Base-by-base conservation (phyloP, 2,888 invertebrate species). In the Nomada goodeniana region DNA sequence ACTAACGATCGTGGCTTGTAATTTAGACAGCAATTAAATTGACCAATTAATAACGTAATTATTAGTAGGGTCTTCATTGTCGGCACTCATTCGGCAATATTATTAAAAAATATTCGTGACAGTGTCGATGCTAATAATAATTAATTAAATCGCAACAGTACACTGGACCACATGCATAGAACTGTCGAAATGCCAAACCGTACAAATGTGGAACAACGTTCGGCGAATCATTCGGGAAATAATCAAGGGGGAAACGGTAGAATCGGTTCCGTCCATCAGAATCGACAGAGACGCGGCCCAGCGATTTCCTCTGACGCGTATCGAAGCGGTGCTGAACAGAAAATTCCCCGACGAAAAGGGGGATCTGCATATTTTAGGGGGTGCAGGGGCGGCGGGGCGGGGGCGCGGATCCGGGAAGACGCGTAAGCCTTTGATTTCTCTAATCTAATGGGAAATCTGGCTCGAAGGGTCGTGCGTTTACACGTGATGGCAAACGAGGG, bases 391-490 rank as follows among this genome's bases (percentile, higher is more conserved):
- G 15, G 47, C 18, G 2, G n/a, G 47, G 61, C n/a, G 11, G 13
- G 2, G 47, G 20, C 44, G 26, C 2, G 23, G 36, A 36, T 7
- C 26, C 23, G 74, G 63, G 57, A 72, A 73, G 79, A 67, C 77
- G 65, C 77, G 77, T 71, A 75, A 80, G 84, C 80, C 84, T 80
- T 80, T 83, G 84, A 84, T 83, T 83, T 84, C 80, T 80, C 75
- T 82, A 84, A 84, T 84, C 83, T 84, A 84, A 84, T 82, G 83
- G 83, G 79, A 84, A 79, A 84, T 82, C 83, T 82, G 76, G 36
- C 71, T 55, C 53, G 57, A 63, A 67, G 69, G 83, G 75, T 53
- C 53, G 82, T 67, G 60, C 70, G 83, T 79, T 84, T 79, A 79
- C 83, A 75, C 79, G 79, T 47, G 74, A 78, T 76, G 61, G 67